Base-by-base conservation (phyloP, 1,140 invertebrate genomes). In the Trachymyrmex septentrionalis region DNA sequence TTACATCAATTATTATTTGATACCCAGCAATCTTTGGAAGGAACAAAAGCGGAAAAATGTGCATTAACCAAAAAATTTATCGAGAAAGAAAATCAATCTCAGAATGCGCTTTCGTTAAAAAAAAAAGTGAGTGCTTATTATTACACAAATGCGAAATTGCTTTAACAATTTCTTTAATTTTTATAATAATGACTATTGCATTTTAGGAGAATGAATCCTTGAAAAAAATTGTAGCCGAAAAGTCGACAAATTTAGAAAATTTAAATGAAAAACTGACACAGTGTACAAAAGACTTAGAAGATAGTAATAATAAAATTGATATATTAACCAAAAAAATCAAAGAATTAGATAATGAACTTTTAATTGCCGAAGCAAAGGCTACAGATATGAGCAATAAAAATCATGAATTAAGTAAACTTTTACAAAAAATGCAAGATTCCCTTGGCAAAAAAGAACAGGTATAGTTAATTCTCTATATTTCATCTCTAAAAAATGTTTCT, bases 1-100 rank as follows among this genome's bases (percentile, higher is more conserved):
- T 92, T 96, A 21, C 95, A 96, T 86, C 95, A 96, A 86, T 88
- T 96, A 85, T 90, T 96, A 19, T 95, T 96, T 78, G 92, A 95
- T 55, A 95, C 94, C 1, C 95, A 96, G 77, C 96, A 96, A 82
- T 94, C 93, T 84, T 93, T 95, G 3, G 96, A 96, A 92, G 94
- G 93, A 14, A 75, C 87, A 9, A 92, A 93, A 85, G 88, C 86
- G 48, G 95, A 95, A 76, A 94, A 95, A 30, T 61, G 67, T 44
- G 84, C 87, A 24, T 92, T 94, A 53, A 69, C 88, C 2, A 71
- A 38, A 64, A 92, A 91, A 66, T 78, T 94, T 30, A 66, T 86
- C 75, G 88, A 93, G 53, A 88, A 81, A 85, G 86, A 93, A 66
- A 77, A 86, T 59, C 82, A 93, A 86, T 91, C 87, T 67, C 91